phyloP scores from a whole-genome alignment of 2,888 invertebrate genomes.

The Drosophila mimica region DNA sequence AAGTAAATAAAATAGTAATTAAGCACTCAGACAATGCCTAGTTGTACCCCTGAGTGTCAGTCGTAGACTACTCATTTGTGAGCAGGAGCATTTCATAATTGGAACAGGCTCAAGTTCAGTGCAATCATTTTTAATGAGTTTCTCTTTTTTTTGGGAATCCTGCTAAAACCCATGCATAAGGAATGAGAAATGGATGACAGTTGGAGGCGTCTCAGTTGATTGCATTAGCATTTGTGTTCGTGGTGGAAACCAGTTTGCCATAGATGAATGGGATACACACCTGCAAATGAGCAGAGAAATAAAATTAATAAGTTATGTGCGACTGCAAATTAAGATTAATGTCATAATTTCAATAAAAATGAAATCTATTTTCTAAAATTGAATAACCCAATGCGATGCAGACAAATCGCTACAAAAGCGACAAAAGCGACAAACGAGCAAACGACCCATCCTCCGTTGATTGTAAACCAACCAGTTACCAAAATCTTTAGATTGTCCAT shows the following conservation, averaged over 20 bases:
- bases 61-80: conserved; percentile 9
- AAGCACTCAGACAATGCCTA: not conserved
- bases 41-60: not conserved
- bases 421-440: conserved; percentile 7
- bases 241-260: conserved; percentile 50
- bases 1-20: not conserved
- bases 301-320: conserved; percentile 75
- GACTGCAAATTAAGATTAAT: conserved; percentile 79
- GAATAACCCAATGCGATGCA: conserved; percentile 6
- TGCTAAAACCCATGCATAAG: not conserved
- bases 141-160: not conserved
- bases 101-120: conserved; percentile 31
- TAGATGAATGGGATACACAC: conserved; percentile 57
- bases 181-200: conserved; percentile 23
- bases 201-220: conserved; percentile 11
- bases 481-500: conserved; percentile 35
- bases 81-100: not conserved
- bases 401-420: conserved; percentile 17
- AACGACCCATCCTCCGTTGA: conserved; percentile 13
- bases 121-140: conserved; percentile 57
- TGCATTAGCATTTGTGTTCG: conserved; percentile 3
- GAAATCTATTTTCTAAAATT: conserved; percentile 71
- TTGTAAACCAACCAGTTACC: conserved; percentile 59
- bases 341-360: conserved; percentile 81
- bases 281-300: conserved; percentile 63